Evolutionary conservation across 1,140 invertebrate genomes (phyloP), one percentile per base, ranked within the genome.

Genomic region (Dinothrombium tinctorium): DNA sequence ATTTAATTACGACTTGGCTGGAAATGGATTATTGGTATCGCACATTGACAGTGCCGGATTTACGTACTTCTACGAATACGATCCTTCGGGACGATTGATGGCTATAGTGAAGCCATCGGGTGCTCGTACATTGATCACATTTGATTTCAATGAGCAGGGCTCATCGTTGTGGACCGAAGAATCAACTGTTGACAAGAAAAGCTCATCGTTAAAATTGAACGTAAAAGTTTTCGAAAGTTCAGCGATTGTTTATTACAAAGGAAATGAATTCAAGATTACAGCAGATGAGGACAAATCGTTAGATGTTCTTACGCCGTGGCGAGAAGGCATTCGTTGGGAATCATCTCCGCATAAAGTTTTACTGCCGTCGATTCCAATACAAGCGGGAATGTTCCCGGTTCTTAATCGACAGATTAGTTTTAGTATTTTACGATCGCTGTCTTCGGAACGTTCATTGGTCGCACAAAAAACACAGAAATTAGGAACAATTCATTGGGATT

Each of bases 11-110:
- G 74, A 89, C 49, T 75, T 76, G 2, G 78, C 75, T 2, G 87
- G 84, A 1, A 79, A 74, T 2, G 87, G 84, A 1, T 60, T 96
- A 19, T 55, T 96, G 9, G 77, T 48, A 25, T 58, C 56, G 26
- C 31, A 43, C 29, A 33, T 81, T 28, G 82, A 89, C 53, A 82
- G 79, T 23, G 79, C 80, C 4, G 87, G 86, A 2, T 66, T 82
- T 40, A 81, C 79, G 39, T 87, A 82, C 53, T 77, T 89, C 2
- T 96, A 94, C 56, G 77, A 82, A 53, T 96, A 92, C 53, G 84
- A 95, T 54, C 77, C 82, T 53, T 90, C 89, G 57, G 87, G 87
- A 11, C 69, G 87, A 47, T 60, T 94, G 0, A 80, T 76, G 3
- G 75, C 74, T 4, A 78, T 82, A 2, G 77, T 90, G 0, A 86